These are phyloP conservation scores for Clusia tigrina DNA, from an alignment of 2,888 invertebrate species.

Conservation along the genomic window DNA sequence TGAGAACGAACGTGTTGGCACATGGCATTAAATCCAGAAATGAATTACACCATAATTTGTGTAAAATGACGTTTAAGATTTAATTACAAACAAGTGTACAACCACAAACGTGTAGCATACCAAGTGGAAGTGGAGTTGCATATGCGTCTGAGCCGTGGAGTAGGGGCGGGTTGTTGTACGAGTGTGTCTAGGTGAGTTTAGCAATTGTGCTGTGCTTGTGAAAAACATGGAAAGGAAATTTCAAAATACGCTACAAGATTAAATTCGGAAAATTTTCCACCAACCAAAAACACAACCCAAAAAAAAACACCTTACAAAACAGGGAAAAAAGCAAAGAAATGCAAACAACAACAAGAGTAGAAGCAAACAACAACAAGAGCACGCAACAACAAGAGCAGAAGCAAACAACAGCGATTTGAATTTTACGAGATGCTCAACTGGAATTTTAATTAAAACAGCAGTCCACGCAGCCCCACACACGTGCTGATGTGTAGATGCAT, in stretches of 20 bases:
- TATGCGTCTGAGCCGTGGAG: background rate
- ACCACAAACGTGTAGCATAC: background rate
- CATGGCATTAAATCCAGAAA: background rate
- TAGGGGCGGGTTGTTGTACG: background rate
- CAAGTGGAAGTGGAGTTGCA: background rate
- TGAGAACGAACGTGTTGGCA: background rate
- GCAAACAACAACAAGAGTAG: background rate
- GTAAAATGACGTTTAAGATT: conserved; percentile 1
- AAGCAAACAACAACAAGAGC: background rate
- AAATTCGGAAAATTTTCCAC: background rate
- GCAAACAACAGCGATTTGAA: background rate
- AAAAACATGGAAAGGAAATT: conserved; percentile 8
- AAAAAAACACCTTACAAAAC: no score
- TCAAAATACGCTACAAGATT: background rate
- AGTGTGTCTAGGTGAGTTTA: background rate
- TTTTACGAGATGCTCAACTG: background rate
- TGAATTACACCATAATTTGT: conserved; percentile 9
- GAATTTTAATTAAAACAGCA: no score
- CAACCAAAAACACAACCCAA: background rate
- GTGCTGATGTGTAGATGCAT: no score
- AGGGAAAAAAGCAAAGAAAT: background rate
- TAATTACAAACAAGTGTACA: background rate
- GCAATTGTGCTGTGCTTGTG: background rate
- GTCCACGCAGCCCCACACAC: no score
- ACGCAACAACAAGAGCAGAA: background rate